Evolutionary conservation across 2,888 invertebrate genomes (phyloP), one percentile per base, ranked within the genome.

Genomic region (Pandemis corylana): DNA sequence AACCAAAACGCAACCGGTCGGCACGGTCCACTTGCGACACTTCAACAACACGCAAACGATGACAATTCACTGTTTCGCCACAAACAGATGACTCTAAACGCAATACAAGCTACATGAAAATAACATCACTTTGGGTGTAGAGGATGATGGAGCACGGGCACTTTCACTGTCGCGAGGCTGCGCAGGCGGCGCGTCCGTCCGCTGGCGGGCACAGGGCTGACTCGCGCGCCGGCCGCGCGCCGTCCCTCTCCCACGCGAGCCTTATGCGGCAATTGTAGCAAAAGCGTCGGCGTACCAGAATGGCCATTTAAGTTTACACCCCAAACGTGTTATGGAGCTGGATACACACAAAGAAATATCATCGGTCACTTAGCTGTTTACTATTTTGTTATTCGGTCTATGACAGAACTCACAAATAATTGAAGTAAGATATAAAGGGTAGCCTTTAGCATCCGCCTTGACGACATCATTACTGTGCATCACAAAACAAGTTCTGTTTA

Each of bases 201-300:
- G 78, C 82, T 79, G 82, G 87, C 91, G 80, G 81, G 87, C 91
- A 89, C 90, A 89, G 91, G 92, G 91, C 90, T 84, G 83, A 93
- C 94, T 91, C 88, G 87, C 87, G 87, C 80, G 79, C 83, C 79
- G 80, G 77, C 81, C 76, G 78, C 75, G 83, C 76, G 85, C 84
- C 87, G 80, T 80, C 82, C 87, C 90, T 87, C 90, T 88, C 89
- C 89, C 86, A 83, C 88, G 84, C 86, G 78, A 81, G 84, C 87
- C 87, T 83, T 85, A 84, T 81, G 81, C 81, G 81, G 80, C 84
- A 88, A 89, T 83, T 87, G 88, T 88, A 86, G 83, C 88, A 82
- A 83, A 83, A 72, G 83, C 85, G 93, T 92, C 84, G 93, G 93
- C 84, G 88, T 85, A 90, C 89, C 87, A 84, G 91, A 91, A 90